Conservation (phyloP, 1,140 invertebrate genomes). For the Aradophagus sp. region DNA sequence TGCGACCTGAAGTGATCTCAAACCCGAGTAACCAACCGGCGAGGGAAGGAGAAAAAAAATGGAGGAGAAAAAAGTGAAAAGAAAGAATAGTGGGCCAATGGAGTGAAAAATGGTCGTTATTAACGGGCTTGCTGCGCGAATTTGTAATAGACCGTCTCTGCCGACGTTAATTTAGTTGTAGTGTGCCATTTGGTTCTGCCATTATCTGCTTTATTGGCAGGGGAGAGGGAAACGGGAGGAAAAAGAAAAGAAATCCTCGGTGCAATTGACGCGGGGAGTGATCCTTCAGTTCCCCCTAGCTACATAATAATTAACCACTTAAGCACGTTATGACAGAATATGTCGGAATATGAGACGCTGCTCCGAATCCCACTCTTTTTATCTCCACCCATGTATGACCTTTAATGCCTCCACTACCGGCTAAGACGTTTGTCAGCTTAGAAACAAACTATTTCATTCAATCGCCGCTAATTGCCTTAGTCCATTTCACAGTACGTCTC, state of each 20-base stretch:
- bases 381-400: conserved; percentile 38
- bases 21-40: no score
- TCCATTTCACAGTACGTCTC: conserved; percentile 21
- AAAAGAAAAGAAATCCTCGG: conserved; percentile 53
- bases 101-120: conserved; percentile 30
- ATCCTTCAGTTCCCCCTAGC: conserved; percentile 64
- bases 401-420: conserved; percentile 36
- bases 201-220: conserved; percentile 39
- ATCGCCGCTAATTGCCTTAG: conserved; percentile 35
- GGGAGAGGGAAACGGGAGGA: conserved; percentile 37
- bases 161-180: conserved; percentile 47
- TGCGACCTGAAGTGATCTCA: no score
- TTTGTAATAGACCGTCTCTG: conserved; percentile 45
- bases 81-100: conserved; percentile 19
- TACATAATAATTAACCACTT: conserved; percentile 69
- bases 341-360: conserved; percentile 59
- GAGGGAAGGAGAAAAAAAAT: no score
- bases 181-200: conserved; percentile 50
- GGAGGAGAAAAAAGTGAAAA: no score
- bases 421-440: conserved; percentile 42
- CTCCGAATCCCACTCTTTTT: conserved; percentile 37
- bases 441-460: conserved; percentile 34
- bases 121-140: conserved; percentile 38
- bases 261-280: conserved; percentile 67
- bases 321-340: conserved; percentile 67